Percentiles rank a stretch among this genome's conserved stretches.
These are phyloP conservation scores for Lasioglossum baleicum DNA, from an alignment of 1,140 invertebrate species.

Conservation along the genomic window DNA sequence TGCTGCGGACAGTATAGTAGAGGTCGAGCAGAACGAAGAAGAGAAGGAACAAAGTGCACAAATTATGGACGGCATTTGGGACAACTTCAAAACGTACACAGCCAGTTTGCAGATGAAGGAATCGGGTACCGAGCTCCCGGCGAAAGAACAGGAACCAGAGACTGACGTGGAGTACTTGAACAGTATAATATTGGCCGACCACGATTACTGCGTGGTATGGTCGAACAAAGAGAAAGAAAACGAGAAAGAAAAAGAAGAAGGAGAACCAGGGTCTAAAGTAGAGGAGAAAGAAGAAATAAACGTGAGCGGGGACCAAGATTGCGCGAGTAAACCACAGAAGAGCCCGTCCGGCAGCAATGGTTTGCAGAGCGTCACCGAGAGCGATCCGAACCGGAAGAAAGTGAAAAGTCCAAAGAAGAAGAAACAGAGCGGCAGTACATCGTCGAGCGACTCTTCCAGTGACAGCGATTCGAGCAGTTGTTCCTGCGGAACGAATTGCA, in stretches of 20 bases:
- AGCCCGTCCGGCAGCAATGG: conserved; percentile 39
- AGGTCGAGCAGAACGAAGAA: conserved; percentile 74
- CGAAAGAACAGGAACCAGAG: conserved; percentile 51
- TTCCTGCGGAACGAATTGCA: conserved; percentile 89
- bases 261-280: conserved; percentile 43
- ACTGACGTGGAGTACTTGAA: conserved; percentile 66
- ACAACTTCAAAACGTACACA: conserved; percentile 88
- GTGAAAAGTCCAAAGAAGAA: conserved; percentile 76
- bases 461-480: conserved; percentile 88
- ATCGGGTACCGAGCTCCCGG: conserved; percentile 25
- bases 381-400: conserved; percentile 68
- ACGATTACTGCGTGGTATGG: conserved; percentile 80
- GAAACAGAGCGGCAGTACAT: conserved; percentile 77
- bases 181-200: conserved; percentile 77
- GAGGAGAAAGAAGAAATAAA: conserved; percentile 13
- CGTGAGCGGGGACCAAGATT: conserved; percentile 19
- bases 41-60: conserved; percentile 77
- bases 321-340: conserved; percentile 15
- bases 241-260: conserved; percentile 20
- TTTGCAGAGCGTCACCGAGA: conserved; percentile 5
- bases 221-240: conserved; percentile 63
- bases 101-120: conserved; percentile 80
- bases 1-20: conserved; percentile 60
- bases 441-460: conserved; percentile 86
- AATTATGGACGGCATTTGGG: conserved; percentile 87